Conservation (phyloP, 1,140 invertebrate species). For the Diachasma alloeum region DNA sequence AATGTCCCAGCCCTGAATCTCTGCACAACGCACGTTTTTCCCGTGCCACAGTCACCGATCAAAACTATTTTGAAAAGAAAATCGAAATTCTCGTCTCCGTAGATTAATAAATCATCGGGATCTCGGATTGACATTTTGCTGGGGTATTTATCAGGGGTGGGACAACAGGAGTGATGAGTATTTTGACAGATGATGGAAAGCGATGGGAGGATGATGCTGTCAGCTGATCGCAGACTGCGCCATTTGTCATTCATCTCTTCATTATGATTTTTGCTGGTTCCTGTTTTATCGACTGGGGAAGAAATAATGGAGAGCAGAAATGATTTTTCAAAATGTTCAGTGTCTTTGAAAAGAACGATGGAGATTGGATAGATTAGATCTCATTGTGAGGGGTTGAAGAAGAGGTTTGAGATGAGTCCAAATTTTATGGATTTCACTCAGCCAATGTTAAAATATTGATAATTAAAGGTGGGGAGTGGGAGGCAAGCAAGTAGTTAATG, state of each 20-base stretch:
- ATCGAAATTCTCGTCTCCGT: constrained; percentile 77
- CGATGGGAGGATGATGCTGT: background rate
- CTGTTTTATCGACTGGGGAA: background rate
- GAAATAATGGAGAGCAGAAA: no score
- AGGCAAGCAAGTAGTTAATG: no score
- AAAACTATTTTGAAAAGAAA: constrained; percentile 86
- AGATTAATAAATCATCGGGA: constrained; percentile 67
- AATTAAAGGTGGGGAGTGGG: no score
- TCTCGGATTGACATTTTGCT: constrained; percentile 64
- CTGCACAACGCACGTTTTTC: constrained; percentile 89
- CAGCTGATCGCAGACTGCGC: background rate
- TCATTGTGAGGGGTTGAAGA: no score
- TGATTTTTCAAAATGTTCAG: no score
- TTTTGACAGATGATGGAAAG: constrained; percentile 11
- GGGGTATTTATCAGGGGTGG: background rate
- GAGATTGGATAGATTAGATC: no score
- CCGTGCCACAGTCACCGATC: constrained; percentile 85
- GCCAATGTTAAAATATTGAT: no score
- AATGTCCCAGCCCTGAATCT: constrained; percentile 93
- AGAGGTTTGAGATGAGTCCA: no score
- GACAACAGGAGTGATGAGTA: background rate
- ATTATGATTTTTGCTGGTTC: background rate
- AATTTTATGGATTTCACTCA: no score
- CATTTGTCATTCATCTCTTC: background rate
- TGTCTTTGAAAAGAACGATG: no score